A percentile compares a stretch with the other conserved stretches of the same genome.
Conservation (phyloP, 2,113 vertebrate species). For the Candoia aspera region DNA sequence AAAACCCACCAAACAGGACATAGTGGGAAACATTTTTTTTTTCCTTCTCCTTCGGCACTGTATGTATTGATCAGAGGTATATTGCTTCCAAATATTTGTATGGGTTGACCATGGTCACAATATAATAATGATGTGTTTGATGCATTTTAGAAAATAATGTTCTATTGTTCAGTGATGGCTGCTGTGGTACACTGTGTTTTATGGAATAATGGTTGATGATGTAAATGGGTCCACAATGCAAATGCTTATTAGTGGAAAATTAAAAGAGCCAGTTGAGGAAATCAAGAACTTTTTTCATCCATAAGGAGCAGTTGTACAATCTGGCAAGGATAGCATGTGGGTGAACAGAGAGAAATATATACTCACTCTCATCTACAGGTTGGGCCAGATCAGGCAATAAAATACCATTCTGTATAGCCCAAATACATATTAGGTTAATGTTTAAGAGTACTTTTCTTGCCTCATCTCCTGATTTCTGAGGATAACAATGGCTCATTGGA, state of each 20-base stretch:
- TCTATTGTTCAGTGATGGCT: neutral
- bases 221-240: neutral
- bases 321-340: neutral
- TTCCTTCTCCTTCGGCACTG: neutral
- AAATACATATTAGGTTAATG: neutral
- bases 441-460: neutral
- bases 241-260: neutral
- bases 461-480: constrained; percentile 2
- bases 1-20: neutral
- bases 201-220: neutral
- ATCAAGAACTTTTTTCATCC: neutral
- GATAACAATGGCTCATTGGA: neutral
- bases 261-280: neutral
- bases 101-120: neutral
- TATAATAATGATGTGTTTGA: neutral
- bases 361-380: neutral
- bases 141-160: neutral
- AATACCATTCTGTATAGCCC: neutral
- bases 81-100: neutral
- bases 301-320: neutral
- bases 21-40: neutral
- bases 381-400: neutral
- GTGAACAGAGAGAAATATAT: neutral
- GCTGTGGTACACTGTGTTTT: neutral
- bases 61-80: neutral